Percentiles rank a stretch among this genome's conserved stretches.
Evolutionary conservation across 1,140 invertebrate genomes (phyloP).

Genomic region (Drosophila insularis): DNA sequence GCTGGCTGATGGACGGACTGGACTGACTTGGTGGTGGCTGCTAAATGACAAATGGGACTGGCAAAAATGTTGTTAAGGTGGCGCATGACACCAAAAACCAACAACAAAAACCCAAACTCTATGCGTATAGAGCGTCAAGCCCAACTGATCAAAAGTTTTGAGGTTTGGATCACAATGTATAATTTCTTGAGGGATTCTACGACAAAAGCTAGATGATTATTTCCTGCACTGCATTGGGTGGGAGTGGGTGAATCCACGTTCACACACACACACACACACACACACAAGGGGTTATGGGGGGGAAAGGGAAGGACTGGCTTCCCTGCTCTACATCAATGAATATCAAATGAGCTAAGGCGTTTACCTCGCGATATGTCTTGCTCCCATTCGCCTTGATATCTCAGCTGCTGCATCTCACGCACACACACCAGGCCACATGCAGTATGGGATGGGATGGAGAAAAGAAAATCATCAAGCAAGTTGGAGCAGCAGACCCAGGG

Average conservation of each 20-base stretch:
- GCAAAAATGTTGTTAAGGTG: slow-evolving; percentile 77
- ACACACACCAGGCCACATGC: slow-evolving; percentile 48
- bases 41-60: slow-evolving; percentile 66
- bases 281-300: neutral
- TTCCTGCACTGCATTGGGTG: slow-evolving; percentile 3
- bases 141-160: slow-evolving; percentile 30
- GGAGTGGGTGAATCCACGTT: slow-evolving; percentile 5
- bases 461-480: slow-evolving; percentile 20
- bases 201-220: neutral
- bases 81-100: slow-evolving; percentile 67
- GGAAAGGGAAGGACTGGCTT: slow-evolving; percentile 22
- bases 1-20: neutral
- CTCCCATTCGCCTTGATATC: slow-evolving; percentile 67
- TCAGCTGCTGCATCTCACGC: slow-evolving; percentile 58
- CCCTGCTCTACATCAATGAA: slow-evolving; percentile 76
- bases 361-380: slow-evolving; percentile 66
- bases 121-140: slow-evolving; percentile 46
- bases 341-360: slow-evolving; percentile 67
- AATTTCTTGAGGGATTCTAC: slow-evolving; percentile 8
- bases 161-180: slow-evolving; percentile 15
- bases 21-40: slow-evolving; percentile 31
- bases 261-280: slow-evolving; percentile 1
- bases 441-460: slow-evolving; percentile 20
- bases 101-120: slow-evolving; percentile 19
- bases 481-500: slow-evolving; percentile 37